Base-by-base conservation (phyloP, 1,140 invertebrate species). In the Bilobella aurantiaca region DNA sequence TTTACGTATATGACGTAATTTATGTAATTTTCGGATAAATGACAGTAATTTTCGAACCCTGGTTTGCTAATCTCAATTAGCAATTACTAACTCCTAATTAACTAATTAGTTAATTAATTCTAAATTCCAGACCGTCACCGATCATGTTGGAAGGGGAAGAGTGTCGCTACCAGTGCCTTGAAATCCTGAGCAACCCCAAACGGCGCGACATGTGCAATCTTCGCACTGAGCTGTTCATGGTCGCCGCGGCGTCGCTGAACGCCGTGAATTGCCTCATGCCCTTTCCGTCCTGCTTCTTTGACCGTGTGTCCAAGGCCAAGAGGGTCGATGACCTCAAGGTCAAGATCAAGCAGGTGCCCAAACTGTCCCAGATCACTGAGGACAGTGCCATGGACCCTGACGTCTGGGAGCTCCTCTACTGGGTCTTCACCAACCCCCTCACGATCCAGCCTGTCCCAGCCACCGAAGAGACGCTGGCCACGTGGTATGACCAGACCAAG, bases 91-190 rank as follows among this genome's bases (percentile, higher is more conserved):
- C n/a, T n/a, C n/a, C n/a, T n/a, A n/a, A n/a, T n/a, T n/a, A n/a
- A n/a, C n/a, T n/a, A n/a, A n/a, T n/a, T n/a, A n/a, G n/a, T n/a
- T n/a, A n/a, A n/a, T n/a, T n/a, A n/a, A n/a, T n/a, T n/a, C n/a
- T n/a, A n/a, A n/a, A n/a, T n/a, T n/a, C n/a, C n/a, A n/a, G n/a
- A 42, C 34, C 18, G 18, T 18, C 8, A 42, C 8, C 18, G 34
- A 42, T 42, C 18, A 59, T 30, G 58, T 18, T 29, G 8, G 27
- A 32, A 28, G 14, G 14, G 30, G 8, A 12, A 14, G 58, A 53
- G 12, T 53, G 28, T 28, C 5, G 30, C 8, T 14, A 27, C 31
- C 16, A 3, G 30, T 12, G 8, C 81, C 83, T 72, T 12, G 8
- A 53, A 23, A 53, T 53, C 23, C 49, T 53, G 5, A 23, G 21